These are phyloP conservation scores for Mayetiola destructor DNA, from an alignment of 2,888 invertebrate genomes.

Conservation along the genomic window DNA sequence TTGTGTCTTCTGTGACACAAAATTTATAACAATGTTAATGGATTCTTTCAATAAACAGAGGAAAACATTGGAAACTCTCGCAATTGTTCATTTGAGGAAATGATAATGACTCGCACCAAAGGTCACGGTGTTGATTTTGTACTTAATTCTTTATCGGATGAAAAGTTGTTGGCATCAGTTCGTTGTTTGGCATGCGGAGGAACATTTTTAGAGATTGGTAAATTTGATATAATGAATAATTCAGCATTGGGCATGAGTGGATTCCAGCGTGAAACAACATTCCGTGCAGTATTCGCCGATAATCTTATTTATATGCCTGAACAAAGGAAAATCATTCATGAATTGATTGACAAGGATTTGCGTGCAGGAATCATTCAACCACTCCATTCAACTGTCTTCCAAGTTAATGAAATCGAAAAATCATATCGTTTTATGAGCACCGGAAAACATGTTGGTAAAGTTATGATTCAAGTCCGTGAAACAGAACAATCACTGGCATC, in stretches of 20 bases:
- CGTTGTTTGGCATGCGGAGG: conserved; percentile 46
- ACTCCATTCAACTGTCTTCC: conserved; percentile 47
- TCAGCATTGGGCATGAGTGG: conserved; percentile 47
- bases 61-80: conserved; percentile 71
- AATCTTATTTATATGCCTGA: conserved; percentile 38
- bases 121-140: conserved; percentile 85
- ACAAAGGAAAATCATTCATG: conserved; percentile 29
- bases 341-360: conserved; percentile 48
- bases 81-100: conserved; percentile 71
- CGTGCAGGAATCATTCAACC: conserved; percentile 52
- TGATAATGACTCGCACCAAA: conserved; percentile 63
- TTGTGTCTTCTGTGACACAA: neutral
- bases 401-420: conserved; percentile 48
- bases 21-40: neutral
- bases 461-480: conserved; percentile 34
- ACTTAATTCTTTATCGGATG: conserved; percentile 81
- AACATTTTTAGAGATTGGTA: conserved; percentile 73
- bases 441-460: conserved; percentile 72
- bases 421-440: conserved; percentile 52
- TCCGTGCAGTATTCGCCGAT: conserved; percentile 67
- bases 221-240: conserved; percentile 61
- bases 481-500: conserved; percentile 23
- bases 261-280: conserved; percentile 55
- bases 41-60: conserved; percentile 1
- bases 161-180: conserved; percentile 63